Percentiles rank a stretch among this genome's conserved stretches.
These are phyloP conservation scores for Porphyrio hochstetteri DNA, from an alignment of 2,113 vertebrate genomes.

Conservation along the genomic window DNA sequence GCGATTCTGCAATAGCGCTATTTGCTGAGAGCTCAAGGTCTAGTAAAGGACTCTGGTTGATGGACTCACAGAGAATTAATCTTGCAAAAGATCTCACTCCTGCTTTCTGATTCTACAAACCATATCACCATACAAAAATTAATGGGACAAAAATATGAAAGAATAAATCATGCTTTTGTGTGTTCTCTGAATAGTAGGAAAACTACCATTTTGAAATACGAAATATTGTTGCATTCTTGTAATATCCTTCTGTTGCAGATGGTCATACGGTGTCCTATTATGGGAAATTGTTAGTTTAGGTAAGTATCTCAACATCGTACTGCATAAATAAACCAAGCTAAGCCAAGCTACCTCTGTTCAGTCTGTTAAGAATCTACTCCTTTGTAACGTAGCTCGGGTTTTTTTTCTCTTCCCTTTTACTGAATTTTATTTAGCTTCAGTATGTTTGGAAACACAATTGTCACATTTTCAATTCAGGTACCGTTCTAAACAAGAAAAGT, in stretches of 20 bases:
- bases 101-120: background rate
- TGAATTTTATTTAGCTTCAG: background rate
- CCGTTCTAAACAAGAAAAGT: background rate
- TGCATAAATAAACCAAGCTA: background rate
- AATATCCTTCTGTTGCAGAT: conserved; percentile 70
- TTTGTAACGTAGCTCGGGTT: background rate
- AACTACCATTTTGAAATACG: background rate
- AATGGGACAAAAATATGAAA: background rate
- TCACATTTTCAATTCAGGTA: background rate
- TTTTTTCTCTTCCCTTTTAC: background rate
- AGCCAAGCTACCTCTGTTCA: background rate
- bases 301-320: conserved; percentile 61
- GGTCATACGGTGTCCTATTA: conserved; percentile 87
- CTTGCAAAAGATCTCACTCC: background rate
- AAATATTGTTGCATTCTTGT: background rate
- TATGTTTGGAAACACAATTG: background rate
- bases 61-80: background rate
- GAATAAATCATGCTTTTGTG: background rate
- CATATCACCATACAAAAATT: background rate
- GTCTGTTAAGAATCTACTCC: background rate
- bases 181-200: background rate
- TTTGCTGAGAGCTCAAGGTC: background rate
- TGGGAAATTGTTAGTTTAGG: conserved; percentile 92
- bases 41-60: background rate
- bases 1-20: background rate